Conservation (phyloP, 2,888 invertebrate species). For the Pycnomerus fuliginosus region DNA sequence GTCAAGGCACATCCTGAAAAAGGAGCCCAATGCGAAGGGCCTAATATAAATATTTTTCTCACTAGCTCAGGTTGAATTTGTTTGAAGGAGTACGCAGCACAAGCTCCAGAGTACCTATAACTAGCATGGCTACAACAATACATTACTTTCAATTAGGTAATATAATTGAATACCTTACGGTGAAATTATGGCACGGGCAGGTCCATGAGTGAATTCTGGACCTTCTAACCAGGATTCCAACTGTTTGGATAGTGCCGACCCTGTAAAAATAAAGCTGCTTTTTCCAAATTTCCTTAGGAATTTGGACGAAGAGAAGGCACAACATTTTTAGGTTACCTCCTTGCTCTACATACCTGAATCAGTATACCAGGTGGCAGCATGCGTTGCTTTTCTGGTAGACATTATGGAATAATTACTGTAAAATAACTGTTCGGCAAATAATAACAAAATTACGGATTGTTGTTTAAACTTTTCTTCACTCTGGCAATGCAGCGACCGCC, state of each 20-base stretch:
- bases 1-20: conserved; percentile 84
- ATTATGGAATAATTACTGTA: no score
- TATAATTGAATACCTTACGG: conserved; percentile 62
- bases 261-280: conserved; percentile 57
- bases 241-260: conserved; percentile 80
- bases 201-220: conserved; percentile 82
- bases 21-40: conserved; percentile 95
- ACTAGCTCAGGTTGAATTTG: conserved; percentile 91
- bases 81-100: conserved; percentile 93
- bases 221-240: conserved; percentile 86
- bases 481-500: no score
- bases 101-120: conserved; percentile 95
- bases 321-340: no score
- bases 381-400: conserved; percentile 79
- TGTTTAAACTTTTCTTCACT: no score
- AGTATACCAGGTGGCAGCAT: conserved; percentile 95
- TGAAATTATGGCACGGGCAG: conserved; percentile 88
- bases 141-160: not conserved
- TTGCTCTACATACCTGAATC: conserved; percentile 79
- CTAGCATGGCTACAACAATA: conserved; percentile 84
- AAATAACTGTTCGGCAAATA: no score
- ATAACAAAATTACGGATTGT: no score
- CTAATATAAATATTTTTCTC: conserved; percentile 89
- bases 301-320: no score
- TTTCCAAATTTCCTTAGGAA: conserved; percentile 9